Evolutionary conservation across 2,888 invertebrate genomes (phyloP).

Genomic region (Hydrotaea cyrtoneurina): DNA sequence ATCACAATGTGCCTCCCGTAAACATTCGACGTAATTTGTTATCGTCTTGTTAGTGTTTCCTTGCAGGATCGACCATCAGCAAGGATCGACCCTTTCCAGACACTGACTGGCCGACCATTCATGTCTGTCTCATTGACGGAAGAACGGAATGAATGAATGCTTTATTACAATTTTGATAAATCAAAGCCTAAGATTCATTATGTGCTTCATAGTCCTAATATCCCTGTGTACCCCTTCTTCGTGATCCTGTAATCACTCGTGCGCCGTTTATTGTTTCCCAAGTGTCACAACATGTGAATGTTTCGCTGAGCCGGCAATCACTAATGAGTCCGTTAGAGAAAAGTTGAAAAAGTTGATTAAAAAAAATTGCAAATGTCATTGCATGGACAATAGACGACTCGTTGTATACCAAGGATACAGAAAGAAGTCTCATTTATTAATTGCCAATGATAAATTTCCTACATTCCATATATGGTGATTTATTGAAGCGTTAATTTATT

Average conservation of each 20-base stretch:
- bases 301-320: neutral
- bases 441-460: no score
- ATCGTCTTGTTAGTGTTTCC: neutral
- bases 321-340: neutral
- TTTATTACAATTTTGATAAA: slow-evolving; percentile 14
- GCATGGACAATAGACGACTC: no score
- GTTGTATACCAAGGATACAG: no score
- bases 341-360: neutral
- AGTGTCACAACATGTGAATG: neutral
- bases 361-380: no score
- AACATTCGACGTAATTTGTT: neutral
- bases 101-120: neutral
- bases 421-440: no score
- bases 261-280: neutral
- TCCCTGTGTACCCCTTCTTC: neutral
- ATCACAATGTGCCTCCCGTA: neutral
- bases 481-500: no score
- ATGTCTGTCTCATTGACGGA: neutral
- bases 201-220: neutral
- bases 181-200: slow-evolving; percentile 14
- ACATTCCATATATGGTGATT: no score
- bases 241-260: neutral
- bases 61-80: no score
- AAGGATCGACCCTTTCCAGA: neutral
- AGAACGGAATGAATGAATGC: neutral